A percentile compares a stretch with the other conserved stretches of the same genome.
These are phyloP conservation scores for Chrysogorgia sp. DNA, from an alignment of 92 coral and sea anemone species.

Conservation along the genomic window DNA sequence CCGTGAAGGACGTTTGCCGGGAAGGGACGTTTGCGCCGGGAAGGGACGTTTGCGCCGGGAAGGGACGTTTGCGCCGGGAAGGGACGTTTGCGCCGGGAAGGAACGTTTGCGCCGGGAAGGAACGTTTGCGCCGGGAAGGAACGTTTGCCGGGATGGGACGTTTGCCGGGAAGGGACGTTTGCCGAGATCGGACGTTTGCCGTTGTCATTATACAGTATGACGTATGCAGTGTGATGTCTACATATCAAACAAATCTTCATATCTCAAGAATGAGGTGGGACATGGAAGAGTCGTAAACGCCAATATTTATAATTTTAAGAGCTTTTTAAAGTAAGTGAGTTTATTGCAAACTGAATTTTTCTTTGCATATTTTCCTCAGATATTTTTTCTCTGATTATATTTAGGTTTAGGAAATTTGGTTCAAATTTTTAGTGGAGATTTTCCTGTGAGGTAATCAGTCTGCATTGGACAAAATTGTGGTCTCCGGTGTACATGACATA, in stretches of 20 bases:
- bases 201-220: neutral
- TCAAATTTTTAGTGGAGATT: conserved; percentile 84
- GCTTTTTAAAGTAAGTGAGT: too few species aligned
- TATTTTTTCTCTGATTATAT: neutral
- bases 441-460: conserved; percentile 79
- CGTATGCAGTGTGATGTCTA: neutral
- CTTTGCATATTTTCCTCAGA: neutral
- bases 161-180: neutral
- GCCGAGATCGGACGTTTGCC: neutral
- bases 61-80: too few species aligned
- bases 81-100: too few species aligned
- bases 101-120: neutral
- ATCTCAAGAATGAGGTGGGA: too few species aligned
- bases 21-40: too few species aligned
- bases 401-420: conserved; percentile 83
- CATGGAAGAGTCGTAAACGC: too few species aligned
- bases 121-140: neutral
- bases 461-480: neutral
- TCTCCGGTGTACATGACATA: too few species aligned
- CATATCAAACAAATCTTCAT: too few species aligned
- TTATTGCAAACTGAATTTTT: too few species aligned
- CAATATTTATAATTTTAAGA: too few species aligned
- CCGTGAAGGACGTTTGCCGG: neutral
- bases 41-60: too few species aligned
- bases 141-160: neutral